phyloP scores from a whole-genome alignment of 2,113 vertebrate species.

The Dromiciops gliroides region DNA sequence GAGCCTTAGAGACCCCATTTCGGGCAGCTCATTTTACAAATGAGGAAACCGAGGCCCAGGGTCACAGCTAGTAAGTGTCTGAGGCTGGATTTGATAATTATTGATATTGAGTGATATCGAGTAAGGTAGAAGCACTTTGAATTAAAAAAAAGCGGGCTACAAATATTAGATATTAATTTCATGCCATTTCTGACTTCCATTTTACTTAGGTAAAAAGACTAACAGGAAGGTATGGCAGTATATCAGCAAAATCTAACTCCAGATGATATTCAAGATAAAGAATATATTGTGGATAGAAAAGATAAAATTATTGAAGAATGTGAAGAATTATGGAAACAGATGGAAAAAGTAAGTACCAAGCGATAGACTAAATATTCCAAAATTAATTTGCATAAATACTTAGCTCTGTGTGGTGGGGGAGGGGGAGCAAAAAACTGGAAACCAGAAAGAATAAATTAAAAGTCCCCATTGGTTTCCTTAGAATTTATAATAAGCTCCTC shows the following conservation, averaged over 20 bases:
- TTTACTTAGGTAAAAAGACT: slow-evolving; percentile 71
- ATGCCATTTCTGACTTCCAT: not conserved
- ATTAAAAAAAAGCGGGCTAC: not conserved
- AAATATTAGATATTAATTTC: not conserved
- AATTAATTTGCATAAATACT: slow-evolving; percentile 7
- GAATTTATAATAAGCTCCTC: slow-evolving; percentile 23
- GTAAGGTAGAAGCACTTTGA: not conserved
- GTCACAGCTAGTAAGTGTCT: not conserved
- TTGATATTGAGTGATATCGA: too few species aligned
- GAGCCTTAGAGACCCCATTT: too few species aligned
- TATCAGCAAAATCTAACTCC: slow-evolving; percentile 65
- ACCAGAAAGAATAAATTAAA: slow-evolving; percentile 27
- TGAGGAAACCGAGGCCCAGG: not conserved
- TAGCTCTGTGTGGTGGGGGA: not conserved
- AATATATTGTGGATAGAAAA: slow-evolving; percentile 14
- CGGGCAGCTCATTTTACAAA: not conserved
- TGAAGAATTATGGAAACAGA: slow-evolving; percentile 80
- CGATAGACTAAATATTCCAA: slow-evolving; percentile 15
- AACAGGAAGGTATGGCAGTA: slow-evolving; percentile 61
- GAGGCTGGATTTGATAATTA: not conserved
- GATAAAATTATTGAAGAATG: slow-evolving; percentile 79
- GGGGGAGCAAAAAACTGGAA: not conserved
- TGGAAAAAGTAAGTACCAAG: slow-evolving; percentile 82
- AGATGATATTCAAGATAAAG: not conserved
- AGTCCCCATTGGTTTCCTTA: slow-evolving; percentile 9